Conservation (phyloP, 2,113 vertebrate genomes). For the Murina feae region DNA sequence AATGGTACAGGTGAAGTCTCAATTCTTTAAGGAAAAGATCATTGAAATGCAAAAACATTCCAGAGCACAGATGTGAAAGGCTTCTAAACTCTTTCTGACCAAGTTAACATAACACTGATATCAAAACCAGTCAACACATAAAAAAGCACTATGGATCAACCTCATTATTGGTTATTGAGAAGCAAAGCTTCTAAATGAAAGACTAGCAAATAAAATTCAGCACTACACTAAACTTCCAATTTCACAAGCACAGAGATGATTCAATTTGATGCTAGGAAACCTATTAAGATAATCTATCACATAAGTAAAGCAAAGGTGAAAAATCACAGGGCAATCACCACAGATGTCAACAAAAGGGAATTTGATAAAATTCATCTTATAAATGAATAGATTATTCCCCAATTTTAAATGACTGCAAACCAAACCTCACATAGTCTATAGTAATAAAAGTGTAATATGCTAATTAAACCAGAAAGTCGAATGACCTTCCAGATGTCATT, state of each 20-base stretch:
- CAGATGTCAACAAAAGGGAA: neutral
- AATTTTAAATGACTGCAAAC: slow-evolving; percentile 32
- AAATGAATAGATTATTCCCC: neutral
- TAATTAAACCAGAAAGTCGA: no score
- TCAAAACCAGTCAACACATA: neutral
- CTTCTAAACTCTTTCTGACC: neutral
- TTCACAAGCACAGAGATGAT: neutral
- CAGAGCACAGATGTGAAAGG: neutral
- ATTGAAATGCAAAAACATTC: neutral
- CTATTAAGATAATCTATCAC: neutral
- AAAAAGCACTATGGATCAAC: neutral
- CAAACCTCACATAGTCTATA: neutral
- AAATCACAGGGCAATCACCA: neutral
- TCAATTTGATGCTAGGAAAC: neutral
- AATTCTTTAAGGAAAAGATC: neutral
- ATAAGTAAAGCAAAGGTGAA: neutral
- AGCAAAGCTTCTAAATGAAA: slow-evolving; percentile 40
- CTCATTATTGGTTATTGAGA: neutral
- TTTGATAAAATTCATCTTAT: neutral
- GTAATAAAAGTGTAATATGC: no score
- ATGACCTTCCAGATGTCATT: no score
- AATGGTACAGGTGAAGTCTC: neutral
- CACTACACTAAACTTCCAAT: neutral
- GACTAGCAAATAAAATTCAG: slow-evolving; percentile 19
- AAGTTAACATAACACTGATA: neutral